phyloP scores from a whole-genome alignment of 1,140 invertebrate genomes.

The Monochamus saltuarius region DNA sequence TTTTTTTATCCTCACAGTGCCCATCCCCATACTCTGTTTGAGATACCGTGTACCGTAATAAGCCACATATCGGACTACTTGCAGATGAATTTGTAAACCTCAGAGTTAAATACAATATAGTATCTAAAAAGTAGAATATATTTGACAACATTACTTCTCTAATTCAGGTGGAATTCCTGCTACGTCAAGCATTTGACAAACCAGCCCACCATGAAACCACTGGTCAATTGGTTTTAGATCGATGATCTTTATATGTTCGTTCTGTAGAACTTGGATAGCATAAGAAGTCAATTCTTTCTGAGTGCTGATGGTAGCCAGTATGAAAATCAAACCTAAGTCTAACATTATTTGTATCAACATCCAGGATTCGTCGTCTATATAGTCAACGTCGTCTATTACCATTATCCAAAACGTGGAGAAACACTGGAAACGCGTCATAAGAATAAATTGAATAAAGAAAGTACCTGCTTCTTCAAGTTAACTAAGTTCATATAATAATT shows the following conservation, averaged over 20 bases:
- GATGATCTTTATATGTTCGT: constrained; percentile 43
- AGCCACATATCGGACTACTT: no score
- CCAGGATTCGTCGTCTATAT: constrained; percentile 59
- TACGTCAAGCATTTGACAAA: constrained; percentile 63
- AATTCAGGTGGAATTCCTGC: constrained; percentile 61
- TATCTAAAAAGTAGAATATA: no score
- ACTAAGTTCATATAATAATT: no score
- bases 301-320: constrained; percentile 36
- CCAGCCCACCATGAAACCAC: constrained; percentile 60
- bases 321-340: constrained; percentile 25
- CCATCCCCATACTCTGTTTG: no score
- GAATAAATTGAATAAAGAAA: no score
- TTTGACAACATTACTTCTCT: constrained; percentile 55
- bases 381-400: constrained; percentile 57
- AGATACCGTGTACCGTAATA: no score
- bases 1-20: no score
- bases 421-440: no score
- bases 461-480: no score
- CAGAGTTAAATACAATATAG: no score
- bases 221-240: constrained; percentile 51
- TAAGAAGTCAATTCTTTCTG: constrained; percentile 28
- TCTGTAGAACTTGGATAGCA: constrained; percentile 34
- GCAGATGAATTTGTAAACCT: no score
- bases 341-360: constrained; percentile 51
- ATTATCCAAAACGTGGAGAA: constrained; percentile 51